These are phyloP conservation scores for Micoletzkya japonica DNA, from an alignment of 2,888 invertebrate genomes.

Conservation along the genomic window DNA sequence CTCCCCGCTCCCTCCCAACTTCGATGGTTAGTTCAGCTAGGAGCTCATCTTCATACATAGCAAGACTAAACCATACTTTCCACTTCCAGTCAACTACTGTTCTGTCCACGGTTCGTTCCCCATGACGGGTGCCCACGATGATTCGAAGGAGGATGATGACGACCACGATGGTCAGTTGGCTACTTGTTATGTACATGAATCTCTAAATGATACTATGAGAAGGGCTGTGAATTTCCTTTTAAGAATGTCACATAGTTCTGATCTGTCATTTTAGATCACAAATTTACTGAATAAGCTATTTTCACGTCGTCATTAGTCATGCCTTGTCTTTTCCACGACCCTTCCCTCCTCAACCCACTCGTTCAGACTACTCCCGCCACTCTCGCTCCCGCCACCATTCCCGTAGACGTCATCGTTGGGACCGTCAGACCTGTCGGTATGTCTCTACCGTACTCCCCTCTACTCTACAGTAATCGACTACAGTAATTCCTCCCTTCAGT, in stretches of 20 bases:
- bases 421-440: conserved; percentile 37
- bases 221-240: too few species aligned
- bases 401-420: conserved; percentile 24
- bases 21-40: conserved; percentile 38
- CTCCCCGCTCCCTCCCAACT: conserved; percentile 39
- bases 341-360: too few species aligned
- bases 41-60: too few species aligned
- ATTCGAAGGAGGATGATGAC: not conserved
- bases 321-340: too few species aligned
- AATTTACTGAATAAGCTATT: too few species aligned
- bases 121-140: conserved; percentile 10
- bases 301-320: too few species aligned
- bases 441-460: not conserved
- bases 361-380: conserved; percentile 17
- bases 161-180: too few species aligned
- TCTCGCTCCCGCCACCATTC: conserved; percentile 28
- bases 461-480: not conserved
- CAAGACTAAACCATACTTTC: too few species aligned
- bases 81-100: conserved; percentile 20
- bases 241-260: too few species aligned
- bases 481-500: conserved; percentile 9
- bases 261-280: too few species aligned
- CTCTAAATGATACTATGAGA: too few species aligned
- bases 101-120: conserved; percentile 24
- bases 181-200: not conserved